These are phyloP conservation scores for Amaurobius ferox DNA, from an alignment of 2,888 invertebrate genomes.

Conservation along the genomic window DNA sequence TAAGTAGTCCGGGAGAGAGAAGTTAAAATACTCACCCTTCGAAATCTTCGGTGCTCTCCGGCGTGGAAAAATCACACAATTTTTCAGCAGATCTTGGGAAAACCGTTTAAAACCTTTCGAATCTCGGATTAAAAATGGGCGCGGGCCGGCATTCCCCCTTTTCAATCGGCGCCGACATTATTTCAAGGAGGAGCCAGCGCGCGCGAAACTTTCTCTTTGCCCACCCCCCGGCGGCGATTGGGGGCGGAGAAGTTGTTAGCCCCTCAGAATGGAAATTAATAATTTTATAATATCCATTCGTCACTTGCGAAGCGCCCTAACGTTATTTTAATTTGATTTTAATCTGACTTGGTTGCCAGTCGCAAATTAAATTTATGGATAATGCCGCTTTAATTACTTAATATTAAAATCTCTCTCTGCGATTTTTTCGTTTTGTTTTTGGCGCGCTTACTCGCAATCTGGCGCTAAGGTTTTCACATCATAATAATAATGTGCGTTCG, in stretches of 20 bases:
- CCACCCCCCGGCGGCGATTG: slow-evolving; percentile 9
- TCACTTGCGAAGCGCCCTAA: slow-evolving; percentile 67
- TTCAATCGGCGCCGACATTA: slow-evolving; percentile 17
- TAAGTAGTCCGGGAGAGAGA: too few relatives aligned
- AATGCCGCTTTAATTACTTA: slow-evolving; percentile 73
- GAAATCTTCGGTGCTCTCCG: not conserved
- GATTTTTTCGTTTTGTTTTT: slow-evolving; percentile 63
- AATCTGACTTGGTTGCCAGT: slow-evolving; percentile 72
- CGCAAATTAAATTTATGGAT: slow-evolving; percentile 73
- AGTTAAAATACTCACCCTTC: not conserved
- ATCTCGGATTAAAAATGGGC: slow-evolving; percentile 14
- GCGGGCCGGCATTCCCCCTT: slow-evolving; percentile 8
- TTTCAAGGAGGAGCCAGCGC: slow-evolving; percentile 10
- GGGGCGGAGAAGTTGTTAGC: slow-evolving; percentile 38
- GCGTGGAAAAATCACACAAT: not conserved
- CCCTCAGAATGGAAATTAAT: slow-evolving; percentile 71
- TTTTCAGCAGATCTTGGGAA: slow-evolving; percentile 13
- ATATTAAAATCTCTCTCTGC: slow-evolving; percentile 72
- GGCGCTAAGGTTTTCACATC: slow-evolving; percentile 70
- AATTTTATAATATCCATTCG: slow-evolving; percentile 73
- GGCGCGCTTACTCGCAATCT: slow-evolving; percentile 52
- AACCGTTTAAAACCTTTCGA: slow-evolving; percentile 14
- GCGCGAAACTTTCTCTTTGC: not conserved
- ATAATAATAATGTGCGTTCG: slow-evolving; percentile 69
- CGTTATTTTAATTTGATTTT: slow-evolving; percentile 73